These are phyloP conservation scores for Allolobophora icterica DNA, from an alignment of 2,888 invertebrate species.

Conservation along the genomic window DNA sequence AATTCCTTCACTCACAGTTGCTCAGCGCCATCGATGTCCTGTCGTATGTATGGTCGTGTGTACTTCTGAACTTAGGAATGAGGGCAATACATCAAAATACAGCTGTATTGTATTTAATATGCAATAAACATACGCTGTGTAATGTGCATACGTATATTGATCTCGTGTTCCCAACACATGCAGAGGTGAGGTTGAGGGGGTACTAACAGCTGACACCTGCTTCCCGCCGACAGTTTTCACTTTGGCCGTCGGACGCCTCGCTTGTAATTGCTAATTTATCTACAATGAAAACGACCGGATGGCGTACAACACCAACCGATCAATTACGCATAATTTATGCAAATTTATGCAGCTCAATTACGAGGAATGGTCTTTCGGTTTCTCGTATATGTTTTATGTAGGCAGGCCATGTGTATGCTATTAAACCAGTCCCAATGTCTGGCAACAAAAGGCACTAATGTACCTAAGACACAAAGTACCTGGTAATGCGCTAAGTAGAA, in stretches of 20 bases:
- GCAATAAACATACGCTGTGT: no score
- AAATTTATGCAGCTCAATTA: background rate
- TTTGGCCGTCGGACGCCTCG: background rate
- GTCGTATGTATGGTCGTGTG: no score
- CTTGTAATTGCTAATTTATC: background rate
- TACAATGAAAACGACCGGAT: background rate
- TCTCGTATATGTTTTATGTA: background rate
- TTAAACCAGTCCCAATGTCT: background rate
- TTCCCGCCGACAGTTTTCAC: background rate
- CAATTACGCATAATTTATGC: background rate
- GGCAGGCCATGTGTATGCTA: background rate
- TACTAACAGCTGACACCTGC: background rate
- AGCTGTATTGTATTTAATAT: no score
- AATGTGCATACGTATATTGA: no score
- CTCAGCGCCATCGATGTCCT: no score
- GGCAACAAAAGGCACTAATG: background rate
- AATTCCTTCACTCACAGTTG: no score
- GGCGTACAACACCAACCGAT: slow-evolving; percentile 1
- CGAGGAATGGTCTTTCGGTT: background rate
- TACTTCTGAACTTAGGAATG: no score
- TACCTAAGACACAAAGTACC: background rate
- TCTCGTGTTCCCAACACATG: no score
- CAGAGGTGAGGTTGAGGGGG: background rate
- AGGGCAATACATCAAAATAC: no score
- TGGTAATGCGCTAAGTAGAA: background rate